Conservation (phyloP, 1,140 invertebrate genomes). For the Stenopsyche tienmushanensis region DNA sequence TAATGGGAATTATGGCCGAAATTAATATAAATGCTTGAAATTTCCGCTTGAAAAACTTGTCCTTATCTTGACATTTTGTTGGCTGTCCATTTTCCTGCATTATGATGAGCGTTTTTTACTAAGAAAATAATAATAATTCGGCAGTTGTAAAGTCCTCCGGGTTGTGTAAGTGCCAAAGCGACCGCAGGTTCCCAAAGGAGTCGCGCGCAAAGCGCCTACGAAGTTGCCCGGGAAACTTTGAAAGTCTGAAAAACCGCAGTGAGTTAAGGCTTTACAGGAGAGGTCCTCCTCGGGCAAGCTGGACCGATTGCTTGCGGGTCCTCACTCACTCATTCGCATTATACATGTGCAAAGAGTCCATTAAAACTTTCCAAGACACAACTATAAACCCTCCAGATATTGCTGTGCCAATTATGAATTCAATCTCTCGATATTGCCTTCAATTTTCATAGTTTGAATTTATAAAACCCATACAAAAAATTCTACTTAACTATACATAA, state of each 20-base stretch:
- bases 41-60: too few species aligned
- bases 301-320: constrained; percentile 15
- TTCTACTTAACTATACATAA: too few species aligned
- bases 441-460: too few species aligned
- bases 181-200: constrained; percentile 32
- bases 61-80: too few species aligned
- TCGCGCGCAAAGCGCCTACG: constrained; percentile 18
- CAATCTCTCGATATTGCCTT: too few species aligned
- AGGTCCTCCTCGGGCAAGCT: too few species aligned
- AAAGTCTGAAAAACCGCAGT: constrained; percentile 35
- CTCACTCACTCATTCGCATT: not conserved
- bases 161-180: constrained; percentile 32
- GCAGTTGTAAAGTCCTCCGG: constrained; percentile 18
- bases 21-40: too few species aligned
- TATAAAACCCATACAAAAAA: too few species aligned
- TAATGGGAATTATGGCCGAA: too few species aligned
- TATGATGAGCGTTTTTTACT: too few species aligned
- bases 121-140: constrained; percentile 4
- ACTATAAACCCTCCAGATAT: not conserved
- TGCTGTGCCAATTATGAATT: not conserved
- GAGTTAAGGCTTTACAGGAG: constrained; percentile 27
- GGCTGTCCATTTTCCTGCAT: too few species aligned
- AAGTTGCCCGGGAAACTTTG: constrained; percentile 31
- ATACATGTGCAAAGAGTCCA: constrained; percentile 4
- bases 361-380: constrained; percentile 9